A percentile compares a stretch with the other conserved stretches of the same genome.
phyloP scores from a whole-genome alignment of 2,113 vertebrate genomes.

The Pagrus major region DNA sequence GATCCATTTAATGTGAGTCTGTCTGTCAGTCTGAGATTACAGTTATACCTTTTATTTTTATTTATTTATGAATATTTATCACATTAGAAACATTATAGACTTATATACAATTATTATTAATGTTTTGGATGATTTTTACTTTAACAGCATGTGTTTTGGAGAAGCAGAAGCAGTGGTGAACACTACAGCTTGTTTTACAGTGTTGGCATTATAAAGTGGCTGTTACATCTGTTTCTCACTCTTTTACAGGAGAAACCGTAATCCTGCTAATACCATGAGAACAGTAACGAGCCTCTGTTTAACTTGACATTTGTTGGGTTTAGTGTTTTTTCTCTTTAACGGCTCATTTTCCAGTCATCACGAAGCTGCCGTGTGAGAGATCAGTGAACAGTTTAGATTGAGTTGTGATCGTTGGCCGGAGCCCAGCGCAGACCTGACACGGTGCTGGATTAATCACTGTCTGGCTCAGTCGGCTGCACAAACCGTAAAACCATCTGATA shows the following conservation, averaged over 20 bases:
- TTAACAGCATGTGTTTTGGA: too few relatives aligned
- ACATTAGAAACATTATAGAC: too few relatives aligned
- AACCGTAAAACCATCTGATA: slow-evolving; percentile 2
- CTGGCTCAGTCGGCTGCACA: not conserved
- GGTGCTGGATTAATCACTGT: slow-evolving; percentile 2
- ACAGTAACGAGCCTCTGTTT: not conserved
- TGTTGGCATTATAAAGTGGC: not conserved
- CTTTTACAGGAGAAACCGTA: not conserved
- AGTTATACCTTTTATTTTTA: too few relatives aligned
- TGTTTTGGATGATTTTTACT: too few relatives aligned
- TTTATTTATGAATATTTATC: too few relatives aligned
- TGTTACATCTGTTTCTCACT: not conserved
- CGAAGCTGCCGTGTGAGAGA: not conserved
- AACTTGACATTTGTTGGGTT: slow-evolving; percentile 15
- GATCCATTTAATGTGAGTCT: too few relatives aligned
- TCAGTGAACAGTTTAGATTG: not conserved
- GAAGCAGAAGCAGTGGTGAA: not conserved
- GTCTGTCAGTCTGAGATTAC: too few relatives aligned
- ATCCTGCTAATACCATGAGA: not conserved
- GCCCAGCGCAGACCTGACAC: not conserved
- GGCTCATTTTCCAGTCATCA: not conserved
- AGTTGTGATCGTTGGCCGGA: slow-evolving; percentile 10
- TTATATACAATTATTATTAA: too few relatives aligned
- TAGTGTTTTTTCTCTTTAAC: not conserved
- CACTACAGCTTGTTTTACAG: not conserved